These are phyloP conservation scores for Amphiura filiformis DNA, from an alignment of 35 echinoderm and acorn worm species.

Conservation along the genomic window DNA sequence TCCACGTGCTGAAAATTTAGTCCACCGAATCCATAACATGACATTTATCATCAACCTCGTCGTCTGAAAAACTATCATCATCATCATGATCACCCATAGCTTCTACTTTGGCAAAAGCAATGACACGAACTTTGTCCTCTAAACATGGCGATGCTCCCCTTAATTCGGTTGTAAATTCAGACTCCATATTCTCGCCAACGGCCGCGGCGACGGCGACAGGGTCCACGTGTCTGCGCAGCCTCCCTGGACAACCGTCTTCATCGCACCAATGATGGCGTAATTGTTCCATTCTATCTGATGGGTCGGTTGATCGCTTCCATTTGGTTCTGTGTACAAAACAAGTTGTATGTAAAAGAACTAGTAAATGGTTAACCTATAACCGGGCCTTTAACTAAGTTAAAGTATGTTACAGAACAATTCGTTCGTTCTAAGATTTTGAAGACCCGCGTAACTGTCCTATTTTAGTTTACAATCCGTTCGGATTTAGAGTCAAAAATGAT, in stretches of 20 bases:
- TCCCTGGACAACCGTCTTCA: constrained; percentile 74
- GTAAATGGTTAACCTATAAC: neutral
- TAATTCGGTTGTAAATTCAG: neutral
- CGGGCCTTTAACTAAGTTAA: neutral
- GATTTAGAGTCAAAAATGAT: no score
- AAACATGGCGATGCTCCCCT: neutral
- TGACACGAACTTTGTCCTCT: neutral
- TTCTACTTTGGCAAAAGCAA: neutral
- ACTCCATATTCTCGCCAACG: neutral
- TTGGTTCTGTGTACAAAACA: constrained; percentile 54
- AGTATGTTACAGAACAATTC: neutral
- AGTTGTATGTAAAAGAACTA: neutral
- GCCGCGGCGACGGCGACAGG: neutral
- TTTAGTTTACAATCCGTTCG: neutral
- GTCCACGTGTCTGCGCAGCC: constrained; percentile 59
- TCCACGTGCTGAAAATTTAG: no score
- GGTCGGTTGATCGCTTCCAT: constrained; percentile 75
- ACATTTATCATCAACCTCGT: neutral
- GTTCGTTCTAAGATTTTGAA: neutral
- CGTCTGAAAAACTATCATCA: neutral
- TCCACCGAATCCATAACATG: no score
- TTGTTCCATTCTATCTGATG: constrained; percentile 72
- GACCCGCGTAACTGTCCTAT: neutral
- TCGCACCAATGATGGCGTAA: constrained; percentile 65
- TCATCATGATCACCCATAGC: neutral